Percentiles rank a stretch among this genome's conserved stretches.
phyloP scores from a whole-genome alignment of 2,888 invertebrate genomes.

The Pterostichus niger region DNA sequence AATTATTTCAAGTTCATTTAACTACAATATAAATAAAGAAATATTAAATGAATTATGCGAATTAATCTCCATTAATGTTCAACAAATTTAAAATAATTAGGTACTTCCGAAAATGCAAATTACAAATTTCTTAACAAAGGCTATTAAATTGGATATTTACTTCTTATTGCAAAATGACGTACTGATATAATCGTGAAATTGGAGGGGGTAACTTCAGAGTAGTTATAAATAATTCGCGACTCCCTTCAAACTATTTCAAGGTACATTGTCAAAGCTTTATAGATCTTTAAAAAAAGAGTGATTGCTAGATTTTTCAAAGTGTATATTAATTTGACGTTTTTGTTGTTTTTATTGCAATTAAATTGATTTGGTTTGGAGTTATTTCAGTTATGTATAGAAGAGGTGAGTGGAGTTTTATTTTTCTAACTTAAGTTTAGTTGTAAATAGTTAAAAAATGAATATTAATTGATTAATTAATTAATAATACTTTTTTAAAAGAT shows the following conservation, averaged over 20 bases:
- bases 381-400: conserved; percentile 13
- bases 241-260: conserved; percentile 5
- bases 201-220: conserved; percentile 1
- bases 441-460: background rate
- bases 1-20: no score
- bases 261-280: background rate
- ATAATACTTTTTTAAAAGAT: no score
- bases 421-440: background rate
- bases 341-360: background rate
- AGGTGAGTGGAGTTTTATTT: conserved; percentile 2
- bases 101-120: no score
- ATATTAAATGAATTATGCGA: no score
- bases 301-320: background rate
- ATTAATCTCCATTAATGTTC: no score
- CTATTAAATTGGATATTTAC: background rate
- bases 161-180: conserved; percentile 5
- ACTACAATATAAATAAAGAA: no score
- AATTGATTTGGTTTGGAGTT: no score
- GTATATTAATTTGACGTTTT: background rate
- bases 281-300: background rate
- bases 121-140: no score
- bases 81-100: no score
- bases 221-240: conserved; percentile 10
- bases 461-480: no score
- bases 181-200: conserved; percentile 1